phyloP scores from a whole-genome alignment of 2,113 vertebrate species.

The Etia nguti region DNA sequence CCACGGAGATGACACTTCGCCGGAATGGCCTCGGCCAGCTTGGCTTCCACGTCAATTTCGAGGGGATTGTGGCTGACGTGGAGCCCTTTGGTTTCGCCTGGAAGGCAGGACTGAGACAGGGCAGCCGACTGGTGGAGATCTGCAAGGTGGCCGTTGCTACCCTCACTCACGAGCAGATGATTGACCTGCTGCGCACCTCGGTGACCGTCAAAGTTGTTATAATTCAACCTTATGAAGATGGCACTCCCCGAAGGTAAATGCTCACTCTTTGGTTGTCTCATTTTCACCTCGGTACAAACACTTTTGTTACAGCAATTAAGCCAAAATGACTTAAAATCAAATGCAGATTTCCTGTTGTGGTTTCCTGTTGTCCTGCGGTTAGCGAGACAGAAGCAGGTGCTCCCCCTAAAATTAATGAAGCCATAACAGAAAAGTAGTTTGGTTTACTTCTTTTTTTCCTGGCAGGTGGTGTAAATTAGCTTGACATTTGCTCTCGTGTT shows the following conservation, averaged over 20 bases:
- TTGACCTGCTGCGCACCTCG: conserved; percentile 90
- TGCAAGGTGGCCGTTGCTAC: conserved; percentile 96
- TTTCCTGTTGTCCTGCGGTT: not conserved
- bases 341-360: not conserved
- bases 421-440: not conserved
- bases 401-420: conserved; percentile 2
- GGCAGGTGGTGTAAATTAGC: conserved; percentile 32
- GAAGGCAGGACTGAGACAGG: conserved; percentile 93
- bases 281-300: not conserved
- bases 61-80: conserved; percentile 95
- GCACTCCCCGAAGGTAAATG: conserved; percentile 86
- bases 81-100: conserved; percentile 96
- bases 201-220: conserved; percentile 92
- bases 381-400: conserved; percentile 7
- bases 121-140: conserved; percentile 94
- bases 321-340: not conserved
- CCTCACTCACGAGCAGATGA: conserved; percentile 96
- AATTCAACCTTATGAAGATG: conserved; percentile 92
- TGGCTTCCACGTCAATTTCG: conserved; percentile 96
- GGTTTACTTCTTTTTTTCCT: not conserved
- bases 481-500: conserved; percentile 43
- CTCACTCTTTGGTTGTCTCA: not conserved
- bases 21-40: conserved; percentile 92
- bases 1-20: conserved; percentile 87
- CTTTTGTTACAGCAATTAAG: not conserved